phyloP scores from a whole-genome alignment of 2,888 invertebrate genomes.

The Idaea aversata region DNA sequence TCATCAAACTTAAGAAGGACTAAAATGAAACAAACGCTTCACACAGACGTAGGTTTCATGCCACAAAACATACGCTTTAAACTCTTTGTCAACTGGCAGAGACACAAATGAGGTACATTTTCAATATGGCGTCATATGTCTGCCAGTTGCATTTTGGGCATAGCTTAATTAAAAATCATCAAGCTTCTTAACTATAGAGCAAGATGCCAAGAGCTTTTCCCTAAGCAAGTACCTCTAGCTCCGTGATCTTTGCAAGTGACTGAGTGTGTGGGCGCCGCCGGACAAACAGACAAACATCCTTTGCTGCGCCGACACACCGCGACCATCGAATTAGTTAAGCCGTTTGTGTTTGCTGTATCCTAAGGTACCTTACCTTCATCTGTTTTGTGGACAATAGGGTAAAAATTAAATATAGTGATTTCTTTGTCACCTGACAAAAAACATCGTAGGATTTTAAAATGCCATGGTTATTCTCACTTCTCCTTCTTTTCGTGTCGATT shows the following conservation, averaged over 20 bases:
- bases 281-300: constrained; percentile 26
- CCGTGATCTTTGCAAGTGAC: constrained; percentile 11
- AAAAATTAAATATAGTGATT: background rate
- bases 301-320: constrained; percentile 16
- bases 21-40: too few species aligned
- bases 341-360: constrained; percentile 13
- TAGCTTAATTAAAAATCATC: too few species aligned
- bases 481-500: too few species aligned
- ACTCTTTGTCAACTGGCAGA: too few species aligned
- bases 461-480: too few species aligned
- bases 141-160: too few species aligned
- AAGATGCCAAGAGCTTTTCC: background rate
- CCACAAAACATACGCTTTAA: too few species aligned
- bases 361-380: background rate
- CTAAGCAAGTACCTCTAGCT: background rate
- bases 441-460: too few species aligned
- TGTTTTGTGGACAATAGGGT: background rate
- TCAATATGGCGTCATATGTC: too few species aligned
- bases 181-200: background rate
- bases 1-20: too few species aligned
- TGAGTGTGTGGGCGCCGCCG: constrained; percentile 30
- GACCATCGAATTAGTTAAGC: constrained; percentile 24
- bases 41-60: too few species aligned
- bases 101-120: too few species aligned
- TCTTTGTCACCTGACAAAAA: background rate